Base-by-base conservation (phyloP, 2,113 vertebrate genomes). In the Desmodus rotundus region DNA sequence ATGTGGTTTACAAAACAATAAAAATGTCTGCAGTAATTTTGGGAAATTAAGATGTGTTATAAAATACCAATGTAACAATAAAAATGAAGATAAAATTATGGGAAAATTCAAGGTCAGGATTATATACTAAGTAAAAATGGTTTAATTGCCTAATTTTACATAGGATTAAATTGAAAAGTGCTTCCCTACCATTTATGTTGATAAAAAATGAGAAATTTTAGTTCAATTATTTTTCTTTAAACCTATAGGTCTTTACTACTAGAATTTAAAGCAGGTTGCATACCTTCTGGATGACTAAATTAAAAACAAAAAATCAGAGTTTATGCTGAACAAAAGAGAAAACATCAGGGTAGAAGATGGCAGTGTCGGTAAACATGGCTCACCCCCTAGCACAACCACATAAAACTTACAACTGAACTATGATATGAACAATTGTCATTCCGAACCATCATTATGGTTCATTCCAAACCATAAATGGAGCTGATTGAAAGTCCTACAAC, bases 271-370 rank as follows among this genome's bases (percentile, higher is more conserved):
- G 19, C 20, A 86, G 19, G 26, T 52, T 47, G 20, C 26, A 77
- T 86, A n/a, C 19, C 24, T 92, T 91, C 68, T 52, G 95, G 88
- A 91, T 67, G 52, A 96, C 72, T 95, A 87, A 68, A 10, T 92
- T 95, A 58, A 82, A 26, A 43, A 68, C 31, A 89, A 65, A 74
- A 77, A 76, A 83, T 28, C 36, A 81, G 50, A 84, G 50, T 72
- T 95, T 83, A 84, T 50, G 8, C 58, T 84, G n/a, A n/a, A 91
- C 61, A 89, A 88, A 56, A 70, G 90, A 94, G 90, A 94, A 87
- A 67, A 17, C 16, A 31, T 61, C 2, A 28, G 26, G 58, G 26
- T 12, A 61, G 58, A 61, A 61, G 22, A 28, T 28, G 58, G 26
- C 26, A 31, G 58, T 24, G 56, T 58, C 10, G 22, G 56, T 61